phyloP scores from a whole-genome alignment of 1,140 invertebrate species.

The Drosophila serrata region DNA sequence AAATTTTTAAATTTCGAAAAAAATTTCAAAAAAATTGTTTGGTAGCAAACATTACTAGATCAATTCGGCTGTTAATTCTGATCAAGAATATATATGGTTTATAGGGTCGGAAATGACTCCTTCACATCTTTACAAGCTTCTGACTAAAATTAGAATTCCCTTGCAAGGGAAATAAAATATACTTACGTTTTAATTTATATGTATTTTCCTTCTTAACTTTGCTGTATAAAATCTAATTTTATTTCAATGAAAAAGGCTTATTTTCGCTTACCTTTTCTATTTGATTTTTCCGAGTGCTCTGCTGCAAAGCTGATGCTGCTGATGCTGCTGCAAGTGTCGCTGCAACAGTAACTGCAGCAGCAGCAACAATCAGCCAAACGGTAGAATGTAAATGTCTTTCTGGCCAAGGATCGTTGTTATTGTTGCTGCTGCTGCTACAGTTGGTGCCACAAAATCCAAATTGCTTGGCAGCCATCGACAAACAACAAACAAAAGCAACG shows the following conservation, averaged over 20 bases:
- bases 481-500: conserved; percentile 68
- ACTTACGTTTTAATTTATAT: neutral
- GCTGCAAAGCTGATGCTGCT: conserved; percentile 48
- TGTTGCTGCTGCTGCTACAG: conserved; percentile 33
- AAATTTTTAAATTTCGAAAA: too few species aligned
- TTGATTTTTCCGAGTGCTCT: neutral
- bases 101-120: too few species aligned
- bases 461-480: conserved; percentile 70
- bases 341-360: conserved; percentile 47
- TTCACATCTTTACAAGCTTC: too few species aligned
- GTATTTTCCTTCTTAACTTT: too few species aligned
- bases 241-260: neutral
- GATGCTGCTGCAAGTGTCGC: conserved; percentile 58
- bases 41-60: too few species aligned
- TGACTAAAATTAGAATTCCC: too few species aligned
- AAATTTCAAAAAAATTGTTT: too few species aligned
- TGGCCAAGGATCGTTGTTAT: conserved; percentile 76
- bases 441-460: conserved; percentile 78
- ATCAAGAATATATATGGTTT: too few species aligned
- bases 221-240: neutral
- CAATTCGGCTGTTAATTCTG: too few species aligned
- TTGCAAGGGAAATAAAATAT: too few species aligned
- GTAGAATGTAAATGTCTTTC: conserved; percentile 83
- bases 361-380: conserved; percentile 70
- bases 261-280: too few species aligned